A percentile compares a stretch with the other conserved stretches of the same genome.
Conservation (phyloP, 2,797 vertebrate species). For the Danio jaintianensis region DNA sequence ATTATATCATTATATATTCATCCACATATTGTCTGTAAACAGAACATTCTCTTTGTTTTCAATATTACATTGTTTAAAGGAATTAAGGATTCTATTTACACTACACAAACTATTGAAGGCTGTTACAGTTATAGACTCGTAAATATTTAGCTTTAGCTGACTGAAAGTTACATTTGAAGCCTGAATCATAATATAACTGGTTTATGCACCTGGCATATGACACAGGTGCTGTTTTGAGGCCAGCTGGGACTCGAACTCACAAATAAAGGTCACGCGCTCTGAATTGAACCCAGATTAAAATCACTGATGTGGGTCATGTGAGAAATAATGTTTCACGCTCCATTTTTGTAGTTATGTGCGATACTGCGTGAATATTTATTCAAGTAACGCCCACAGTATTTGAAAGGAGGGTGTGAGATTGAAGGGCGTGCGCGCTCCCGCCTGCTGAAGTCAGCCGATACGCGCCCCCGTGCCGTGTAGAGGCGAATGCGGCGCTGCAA, state of each 20-base stretch:
- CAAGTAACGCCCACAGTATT: conserved; percentile 21
- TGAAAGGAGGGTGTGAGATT: conserved; percentile 33
- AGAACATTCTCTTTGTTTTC: background rate
- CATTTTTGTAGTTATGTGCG: background rate
- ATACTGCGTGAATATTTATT: background rate
- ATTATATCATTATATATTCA: conserved; percentile 15
- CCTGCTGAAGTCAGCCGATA: conserved; percentile 69
- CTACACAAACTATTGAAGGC: background rate
- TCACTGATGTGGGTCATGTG: background rate
- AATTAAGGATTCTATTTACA: background rate
- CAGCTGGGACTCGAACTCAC: too few relatives aligned
- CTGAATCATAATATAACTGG: background rate
- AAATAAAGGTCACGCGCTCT: background rate
- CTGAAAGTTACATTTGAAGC: background rate
- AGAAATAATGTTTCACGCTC: background rate
- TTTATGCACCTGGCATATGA: conserved; percentile 3
- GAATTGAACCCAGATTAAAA: conserved; percentile 14
- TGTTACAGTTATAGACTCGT: background rate
- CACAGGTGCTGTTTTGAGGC: background rate
- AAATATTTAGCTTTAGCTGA: background rate
- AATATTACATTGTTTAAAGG: background rate
- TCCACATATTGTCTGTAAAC: background rate
- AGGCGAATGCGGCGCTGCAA: conserved; percentile 76
- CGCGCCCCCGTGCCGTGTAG: conserved; percentile 69
- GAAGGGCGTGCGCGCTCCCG: conserved; percentile 71